A percentile compares a stretch with the other conserved stretches of the same genome.
Conservation (phyloP, 2,797 vertebrate species). For the Okamejei kenojei region DNA sequence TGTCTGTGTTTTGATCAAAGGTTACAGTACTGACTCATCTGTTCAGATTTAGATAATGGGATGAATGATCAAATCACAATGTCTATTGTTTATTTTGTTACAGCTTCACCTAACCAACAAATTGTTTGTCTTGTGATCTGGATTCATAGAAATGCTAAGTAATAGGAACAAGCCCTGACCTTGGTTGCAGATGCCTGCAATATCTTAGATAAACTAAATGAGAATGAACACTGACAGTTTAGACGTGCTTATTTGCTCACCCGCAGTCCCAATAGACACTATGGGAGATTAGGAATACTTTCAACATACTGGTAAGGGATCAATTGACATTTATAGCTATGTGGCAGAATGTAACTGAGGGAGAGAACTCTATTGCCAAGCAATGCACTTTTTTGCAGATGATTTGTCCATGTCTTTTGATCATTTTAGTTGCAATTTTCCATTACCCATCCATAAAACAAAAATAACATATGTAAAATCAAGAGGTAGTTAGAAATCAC, state of each 20-base stretch:
- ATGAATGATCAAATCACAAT: not conserved
- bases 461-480: too few relatives aligned
- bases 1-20: not conserved
- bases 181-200: not conserved
- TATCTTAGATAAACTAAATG: not conserved
- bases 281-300: slow-evolving; percentile 6
- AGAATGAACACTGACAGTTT: slow-evolving; percentile 9
- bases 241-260: slow-evolving; percentile 15
- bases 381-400: not conserved
- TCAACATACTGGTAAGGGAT: slow-evolving; percentile 19
- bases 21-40: not conserved
- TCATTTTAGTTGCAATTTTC: too few relatives aligned
- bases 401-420: not conserved
- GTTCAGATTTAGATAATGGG: not conserved
- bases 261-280: not conserved
- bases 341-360: not conserved
- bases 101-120: not conserved
- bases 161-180: slow-evolving; percentile 8
- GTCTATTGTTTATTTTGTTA: not conserved
- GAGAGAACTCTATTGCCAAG: not conserved
- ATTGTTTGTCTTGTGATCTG: not conserved
- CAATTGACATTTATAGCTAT: not conserved
- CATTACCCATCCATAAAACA: too few relatives aligned
- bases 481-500: too few relatives aligned
- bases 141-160: slow-evolving; percentile 1